Evolutionary conservation across 2,888 invertebrate species (phyloP), one percentile per base, ranked within the genome.

Genomic region (Athalia rosae): DNA sequence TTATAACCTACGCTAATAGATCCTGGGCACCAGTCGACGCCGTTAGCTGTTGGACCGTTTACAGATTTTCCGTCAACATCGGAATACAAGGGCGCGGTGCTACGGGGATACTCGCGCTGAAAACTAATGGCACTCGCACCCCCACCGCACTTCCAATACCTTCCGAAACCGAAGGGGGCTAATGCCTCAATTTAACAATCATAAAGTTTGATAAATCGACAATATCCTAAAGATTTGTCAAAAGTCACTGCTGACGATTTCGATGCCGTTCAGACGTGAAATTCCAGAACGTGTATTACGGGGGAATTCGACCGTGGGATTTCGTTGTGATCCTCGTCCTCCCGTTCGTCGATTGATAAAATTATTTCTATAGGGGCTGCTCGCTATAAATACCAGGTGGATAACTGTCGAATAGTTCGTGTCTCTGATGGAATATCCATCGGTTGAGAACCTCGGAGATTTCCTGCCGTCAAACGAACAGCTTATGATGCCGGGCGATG

Each of bases 41-140:
- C 48, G 74, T 74, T 74, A 62, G 82, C 82, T 83, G 82, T 82
- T 79, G 83, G 83, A 83, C 83, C 84, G 84, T 87, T 87, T 85
- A 87, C 87, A 85, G 85, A 84, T 88, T 88, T 89, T 87, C 87
- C 88, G 85, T 87, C 87, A 87, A 87, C 87, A 87, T 85, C 83
- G 84, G 84, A 84, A 87, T 85, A 84, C 83, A 85, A 85, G n/a
- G n/a, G n/a, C n/a, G n/a, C 84, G 83, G 83, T 76, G 77, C 77
- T 63, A 69, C 62, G 50, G 67, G 67, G 58, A 66, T 77, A 79
- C 56, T 59, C 43, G 48, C 28, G 77, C 78, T 78, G 79, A 78
- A 61, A 79, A 76, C 74, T 83, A 82, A 83, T 82, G 81, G 82
- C 82, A 66, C 62, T 73, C 73, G 53, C 47, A 69, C 71, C 69